These are phyloP conservation scores for Tragopan temminckii DNA, from an alignment of 2,797 vertebrate genomes.

Conservation along the genomic window DNA sequence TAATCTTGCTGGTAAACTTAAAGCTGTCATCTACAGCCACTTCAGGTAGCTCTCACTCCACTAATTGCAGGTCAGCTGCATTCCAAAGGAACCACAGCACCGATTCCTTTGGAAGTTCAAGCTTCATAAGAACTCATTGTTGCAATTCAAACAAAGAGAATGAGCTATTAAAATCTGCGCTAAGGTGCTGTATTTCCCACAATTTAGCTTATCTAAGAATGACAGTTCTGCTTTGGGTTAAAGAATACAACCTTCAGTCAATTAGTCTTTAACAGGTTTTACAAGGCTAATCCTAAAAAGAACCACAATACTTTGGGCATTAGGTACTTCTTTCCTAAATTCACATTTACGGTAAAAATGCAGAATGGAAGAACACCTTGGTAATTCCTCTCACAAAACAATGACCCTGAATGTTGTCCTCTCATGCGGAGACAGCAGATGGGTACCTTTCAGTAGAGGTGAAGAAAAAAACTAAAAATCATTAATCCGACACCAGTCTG, in stretches of 20 bases:
- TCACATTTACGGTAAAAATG: neutral
- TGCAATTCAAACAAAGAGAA: neutral
- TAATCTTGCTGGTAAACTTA: neutral
- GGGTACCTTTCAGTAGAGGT: neutral
- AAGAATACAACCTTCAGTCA: neutral
- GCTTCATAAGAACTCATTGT: neutral
- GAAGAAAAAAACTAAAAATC: neutral
- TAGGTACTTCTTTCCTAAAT: neutral
- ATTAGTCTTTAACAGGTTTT: neutral
- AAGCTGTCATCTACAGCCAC: neutral
- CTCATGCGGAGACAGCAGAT: neutral
- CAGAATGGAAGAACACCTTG: neutral
- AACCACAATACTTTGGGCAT: neutral
- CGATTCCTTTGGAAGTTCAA: neutral
- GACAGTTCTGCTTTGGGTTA: neutral
- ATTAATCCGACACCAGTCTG: neutral
- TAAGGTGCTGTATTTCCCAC: neutral
- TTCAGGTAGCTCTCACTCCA: neutral
- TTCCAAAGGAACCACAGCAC: neutral
- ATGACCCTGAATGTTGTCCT: neutral
- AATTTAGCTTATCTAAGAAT: constrained; percentile 17
- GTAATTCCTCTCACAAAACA: neutral
- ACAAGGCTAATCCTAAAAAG: neutral
- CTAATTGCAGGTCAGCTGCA: neutral
- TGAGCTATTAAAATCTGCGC: neutral